Percentiles rank a stretch among this genome's conserved stretches.
These are phyloP conservation scores for Heliconius melpomene DNA, from an alignment of 1,140 invertebrate species.

Conservation along the genomic window DNA sequence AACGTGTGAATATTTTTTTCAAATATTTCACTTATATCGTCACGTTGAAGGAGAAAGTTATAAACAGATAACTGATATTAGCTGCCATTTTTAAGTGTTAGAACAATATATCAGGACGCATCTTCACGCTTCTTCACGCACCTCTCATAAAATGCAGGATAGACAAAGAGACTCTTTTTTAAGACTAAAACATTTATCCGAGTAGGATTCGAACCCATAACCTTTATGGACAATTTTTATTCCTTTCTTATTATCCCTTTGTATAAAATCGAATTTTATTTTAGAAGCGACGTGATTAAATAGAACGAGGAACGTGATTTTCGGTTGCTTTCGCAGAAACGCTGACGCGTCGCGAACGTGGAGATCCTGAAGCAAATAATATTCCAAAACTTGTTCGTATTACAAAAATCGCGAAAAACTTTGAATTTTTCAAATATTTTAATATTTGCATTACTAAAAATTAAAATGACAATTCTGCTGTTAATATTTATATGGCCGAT, in stretches of 20 bases:
- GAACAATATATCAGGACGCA: no score
- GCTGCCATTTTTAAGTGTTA: no score
- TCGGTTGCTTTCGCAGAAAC: constrained; percentile 42
- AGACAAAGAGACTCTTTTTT: no score
- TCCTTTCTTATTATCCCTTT: constrained; percentile 32
- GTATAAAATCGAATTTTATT: constrained; percentile 59
- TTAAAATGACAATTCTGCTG: background rate
- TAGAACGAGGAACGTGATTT: constrained; percentile 59
- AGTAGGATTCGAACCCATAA: background rate
- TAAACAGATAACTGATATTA: no score
- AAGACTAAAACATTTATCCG: no score
- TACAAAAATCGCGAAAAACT: constrained; percentile 6
- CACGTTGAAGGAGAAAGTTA: no score
- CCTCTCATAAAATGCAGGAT: no score
- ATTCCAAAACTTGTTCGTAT: constrained; percentile 5
- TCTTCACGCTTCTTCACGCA: no score
- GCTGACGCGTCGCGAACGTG: constrained; percentile 38
- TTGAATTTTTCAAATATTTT: background rate
- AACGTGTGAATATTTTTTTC: background rate
- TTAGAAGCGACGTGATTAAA: constrained; percentile 54
- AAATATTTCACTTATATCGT: no score
- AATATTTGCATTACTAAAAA: background rate
- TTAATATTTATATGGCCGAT: background rate
- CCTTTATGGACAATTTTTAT: no score
- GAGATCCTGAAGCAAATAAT: constrained; percentile 20